phyloP scores from a whole-genome alignment of 1,140 invertebrate species.

The Plodia interpunctella region DNA sequence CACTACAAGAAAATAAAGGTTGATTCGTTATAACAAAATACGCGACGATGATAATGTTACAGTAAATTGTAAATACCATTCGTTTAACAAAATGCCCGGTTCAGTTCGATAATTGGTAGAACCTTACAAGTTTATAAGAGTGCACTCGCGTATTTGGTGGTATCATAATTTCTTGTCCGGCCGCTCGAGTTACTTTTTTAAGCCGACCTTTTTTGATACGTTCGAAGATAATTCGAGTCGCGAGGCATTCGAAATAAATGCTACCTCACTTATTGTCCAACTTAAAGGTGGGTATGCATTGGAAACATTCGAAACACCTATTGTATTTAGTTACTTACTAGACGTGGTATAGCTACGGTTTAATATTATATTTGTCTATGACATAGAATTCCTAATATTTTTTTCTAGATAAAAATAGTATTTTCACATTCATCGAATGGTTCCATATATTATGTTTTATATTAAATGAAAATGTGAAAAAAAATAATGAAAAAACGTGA shows the following conservation, averaged over 20 bases:
- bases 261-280: constrained; percentile 37
- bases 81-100: not conserved
- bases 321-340: too few species aligned
- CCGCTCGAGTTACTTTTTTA: constrained; percentile 35
- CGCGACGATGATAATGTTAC: not conserved
- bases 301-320: not conserved
- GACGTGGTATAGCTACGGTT: too few species aligned
- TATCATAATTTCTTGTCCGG: constrained; percentile 68
- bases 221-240: constrained; percentile 44
- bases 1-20: too few species aligned
- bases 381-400: too few species aligned
- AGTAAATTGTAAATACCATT: not conserved
- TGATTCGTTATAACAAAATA: not conserved
- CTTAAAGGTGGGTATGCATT: not conserved
- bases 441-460: too few species aligned
- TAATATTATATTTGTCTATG: too few species aligned
- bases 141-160: constrained; percentile 53
- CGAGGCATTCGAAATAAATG: constrained; percentile 43
- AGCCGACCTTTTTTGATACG: constrained; percentile 53
- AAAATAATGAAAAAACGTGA: too few species aligned
- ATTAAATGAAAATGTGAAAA: too few species aligned
- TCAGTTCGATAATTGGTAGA: constrained; percentile 41
- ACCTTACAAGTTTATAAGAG: constrained; percentile 36
- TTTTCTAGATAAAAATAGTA: too few species aligned
- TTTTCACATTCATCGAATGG: too few species aligned